Conservation (phyloP, 1,140 invertebrate genomes). For the Andricus grossulariae region DNA sequence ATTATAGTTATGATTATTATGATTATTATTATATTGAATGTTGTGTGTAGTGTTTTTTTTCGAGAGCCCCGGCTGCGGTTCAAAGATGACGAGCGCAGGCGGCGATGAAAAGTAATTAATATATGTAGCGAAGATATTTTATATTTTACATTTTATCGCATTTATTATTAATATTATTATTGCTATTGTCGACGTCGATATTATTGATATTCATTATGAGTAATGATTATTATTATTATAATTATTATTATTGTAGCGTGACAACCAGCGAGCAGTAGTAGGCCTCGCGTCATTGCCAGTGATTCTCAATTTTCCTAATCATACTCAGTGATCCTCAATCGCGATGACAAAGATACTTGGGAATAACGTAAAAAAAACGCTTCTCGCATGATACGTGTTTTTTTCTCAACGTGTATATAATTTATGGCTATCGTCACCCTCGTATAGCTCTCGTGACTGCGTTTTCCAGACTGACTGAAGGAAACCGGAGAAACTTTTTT, state of each 20-base stretch:
- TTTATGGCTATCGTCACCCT: not conserved
- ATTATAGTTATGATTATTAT: conserved; percentile 65
- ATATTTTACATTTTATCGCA: conserved; percentile 67
- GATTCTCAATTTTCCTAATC: conserved; percentile 28
- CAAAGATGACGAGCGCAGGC: conserved; percentile 40
- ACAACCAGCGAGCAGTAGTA: conserved; percentile 37
- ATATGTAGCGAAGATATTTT: conserved; percentile 70
- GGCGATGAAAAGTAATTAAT: conserved; percentile 47
- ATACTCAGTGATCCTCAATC: conserved; percentile 27
- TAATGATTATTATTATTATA: conserved; percentile 58
- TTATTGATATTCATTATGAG: conserved; percentile 50
- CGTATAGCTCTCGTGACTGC: conserved; percentile 1
- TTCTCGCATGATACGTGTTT: conserved; percentile 41
- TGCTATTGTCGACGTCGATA: conserved; percentile 47
- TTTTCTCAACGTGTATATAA: conserved; percentile 26
- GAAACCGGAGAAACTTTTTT: not conserved
- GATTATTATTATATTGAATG: conserved; percentile 68
- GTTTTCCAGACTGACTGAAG: not conserved
- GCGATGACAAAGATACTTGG: conserved; percentile 13
- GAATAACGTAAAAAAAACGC: conserved; percentile 30
- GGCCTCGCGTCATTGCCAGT: conserved; percentile 42
- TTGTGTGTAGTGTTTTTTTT: conserved; percentile 71
- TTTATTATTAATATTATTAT: conserved; percentile 50
- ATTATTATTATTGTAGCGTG: conserved; percentile 46
- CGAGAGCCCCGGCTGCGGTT: conserved; percentile 51